Conservation (phyloP, 1,140 invertebrate genomes). For the Stenopsyche tienmushanensis region DNA sequence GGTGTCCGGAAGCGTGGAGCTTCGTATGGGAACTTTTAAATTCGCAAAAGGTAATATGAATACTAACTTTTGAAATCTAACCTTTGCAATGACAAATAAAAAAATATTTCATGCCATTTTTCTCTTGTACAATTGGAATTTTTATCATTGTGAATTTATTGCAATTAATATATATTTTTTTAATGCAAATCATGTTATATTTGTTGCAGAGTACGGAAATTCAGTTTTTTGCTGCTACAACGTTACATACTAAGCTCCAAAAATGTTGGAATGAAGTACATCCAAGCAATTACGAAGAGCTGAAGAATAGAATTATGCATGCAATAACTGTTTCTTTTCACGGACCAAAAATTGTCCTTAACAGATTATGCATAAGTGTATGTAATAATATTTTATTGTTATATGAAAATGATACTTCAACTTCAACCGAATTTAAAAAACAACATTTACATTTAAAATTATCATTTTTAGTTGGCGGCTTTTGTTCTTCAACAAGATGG, state of each 20-base stretch:
- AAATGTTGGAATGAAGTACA: conserved; percentile 86
- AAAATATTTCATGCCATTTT: too few relatives aligned
- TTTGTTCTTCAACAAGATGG: conserved; percentile 54
- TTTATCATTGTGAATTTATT: background rate
- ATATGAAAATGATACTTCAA: conserved; percentile 15
- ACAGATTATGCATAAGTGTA: conserved; percentile 84
- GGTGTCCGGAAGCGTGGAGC: conserved; percentile 81
- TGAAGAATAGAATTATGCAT: conserved; percentile 75
- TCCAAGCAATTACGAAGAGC: conserved; percentile 67
- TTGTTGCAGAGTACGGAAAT: conserved; percentile 76
- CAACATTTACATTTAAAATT: conserved; percentile 13
- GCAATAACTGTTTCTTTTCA: conserved; percentile 71
- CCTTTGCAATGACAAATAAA: background rate
- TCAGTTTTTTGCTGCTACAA: conserved; percentile 90
- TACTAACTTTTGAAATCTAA: conserved; percentile 1
- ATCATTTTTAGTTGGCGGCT: conserved; percentile 49
- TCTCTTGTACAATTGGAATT: background rate
- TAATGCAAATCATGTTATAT: background rate
- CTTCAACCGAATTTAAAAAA: too few relatives aligned
- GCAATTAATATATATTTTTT: background rate
- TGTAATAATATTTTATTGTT: conserved; percentile 46
- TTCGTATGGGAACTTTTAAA: conserved; percentile 85
- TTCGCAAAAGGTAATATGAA: conserved; percentile 66
- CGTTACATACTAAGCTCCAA: conserved; percentile 82
- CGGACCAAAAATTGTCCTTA: conserved; percentile 81